Base-by-base conservation (phyloP, 2,113 vertebrate species). In the Scartelaos histophorus region DNA sequence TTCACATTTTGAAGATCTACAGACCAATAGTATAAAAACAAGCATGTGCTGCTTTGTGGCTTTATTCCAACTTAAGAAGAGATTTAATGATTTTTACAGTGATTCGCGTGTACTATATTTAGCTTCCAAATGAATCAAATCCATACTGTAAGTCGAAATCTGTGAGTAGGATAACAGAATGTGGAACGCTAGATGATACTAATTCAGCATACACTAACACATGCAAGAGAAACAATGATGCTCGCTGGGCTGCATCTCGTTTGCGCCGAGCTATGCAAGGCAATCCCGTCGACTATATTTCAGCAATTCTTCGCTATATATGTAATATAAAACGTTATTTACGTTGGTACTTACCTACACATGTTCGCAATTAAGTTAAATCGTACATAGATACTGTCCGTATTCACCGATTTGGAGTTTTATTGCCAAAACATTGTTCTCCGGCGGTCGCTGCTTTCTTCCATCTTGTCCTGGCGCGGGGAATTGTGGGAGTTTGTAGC, bases 401-500 rank as follows among this genome's bases (percentile, higher is more conserved):
- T 82, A 58, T 65, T 86, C 87, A 81, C 79, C 83, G 78, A 80
- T 90, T 82, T 53, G 38, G 82, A 76, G 82, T 81, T 90, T 94
- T 92, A 94, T 87, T 90, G 91, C 92, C 94, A 93, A 93, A 94
- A 94, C 92, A 94, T 93, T 94, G 93, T 94, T 94, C 93, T 93
- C 87, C 87, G 78, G 89, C 92, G 86, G 89, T 75, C 80, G 90
- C 91, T 92, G 87, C 90, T 92, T 89, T 92, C 93, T 92, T 94
- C 94, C 93, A 94, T 94, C 91, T 94, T 94, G 93, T 92, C 89
- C 84, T 82, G 85, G 90, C 93, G 94, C 94, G 90, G 88, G 89
- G 93, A 86, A 92, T 94, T 94, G 24, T 94, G 94, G 94, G 94
- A 92, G 84, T 64, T 64, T 38, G 61, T 43, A 69, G 85, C 71